phyloP scores from a whole-genome alignment of 2,797 vertebrate genomes.

The Hafferia zeledoni region DNA sequence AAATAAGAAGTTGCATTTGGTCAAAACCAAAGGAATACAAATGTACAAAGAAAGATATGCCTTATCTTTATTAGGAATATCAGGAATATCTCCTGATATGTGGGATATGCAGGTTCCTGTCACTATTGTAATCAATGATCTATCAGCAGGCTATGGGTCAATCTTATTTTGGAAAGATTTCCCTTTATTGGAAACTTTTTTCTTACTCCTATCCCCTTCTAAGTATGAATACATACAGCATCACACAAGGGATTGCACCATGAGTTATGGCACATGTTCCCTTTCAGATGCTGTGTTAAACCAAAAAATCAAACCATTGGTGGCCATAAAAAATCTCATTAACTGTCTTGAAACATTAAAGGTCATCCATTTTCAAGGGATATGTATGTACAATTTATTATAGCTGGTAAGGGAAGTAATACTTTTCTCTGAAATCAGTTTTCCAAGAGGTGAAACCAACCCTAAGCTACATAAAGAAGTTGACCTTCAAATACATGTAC shows the following conservation, averaged over 20 bases:
- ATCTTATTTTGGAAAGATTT: not conserved
- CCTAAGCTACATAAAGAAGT: not conserved
- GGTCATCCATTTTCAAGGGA: not conserved
- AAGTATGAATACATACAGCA: not conserved
- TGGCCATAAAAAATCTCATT: not conserved
- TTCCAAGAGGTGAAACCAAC: not conserved
- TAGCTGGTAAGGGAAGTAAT: not conserved
- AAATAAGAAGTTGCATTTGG: not conserved
- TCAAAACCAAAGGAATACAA: not conserved
- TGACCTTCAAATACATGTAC: not conserved
- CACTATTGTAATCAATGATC: not conserved
- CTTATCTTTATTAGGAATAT: not conserved
- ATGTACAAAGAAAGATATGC: not conserved
- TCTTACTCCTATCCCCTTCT: not conserved
- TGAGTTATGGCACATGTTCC: not conserved
- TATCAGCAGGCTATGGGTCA: not conserved
- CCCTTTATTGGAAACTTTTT: not conserved
- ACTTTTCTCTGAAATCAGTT: not conserved
- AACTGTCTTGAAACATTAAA: not conserved
- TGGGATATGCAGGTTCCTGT: not conserved
- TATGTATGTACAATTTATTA: not conserved
- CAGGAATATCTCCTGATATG: not conserved
- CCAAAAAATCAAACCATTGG: not conserved
- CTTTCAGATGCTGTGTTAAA: not conserved
- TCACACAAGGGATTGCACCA: not conserved